Conservation (phyloP, 2,113 vertebrate species). For the Rhinolophus ferrumequinum region DNA sequence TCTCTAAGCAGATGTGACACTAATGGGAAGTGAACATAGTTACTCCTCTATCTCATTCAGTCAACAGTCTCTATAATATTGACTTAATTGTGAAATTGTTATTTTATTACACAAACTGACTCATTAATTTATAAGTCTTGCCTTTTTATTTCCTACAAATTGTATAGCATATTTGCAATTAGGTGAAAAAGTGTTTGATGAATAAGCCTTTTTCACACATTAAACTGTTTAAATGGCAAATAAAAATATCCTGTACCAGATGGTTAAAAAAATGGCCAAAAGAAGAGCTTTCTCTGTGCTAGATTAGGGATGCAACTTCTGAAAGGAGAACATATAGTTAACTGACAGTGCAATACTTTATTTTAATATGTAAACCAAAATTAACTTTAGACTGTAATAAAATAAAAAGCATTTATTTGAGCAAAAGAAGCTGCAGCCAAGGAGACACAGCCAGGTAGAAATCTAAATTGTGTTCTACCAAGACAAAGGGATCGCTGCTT, state of each 20-base stretch:
- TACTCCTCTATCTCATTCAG: constrained; percentile 67
- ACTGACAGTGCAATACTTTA: neutral
- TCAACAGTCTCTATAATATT: constrained; percentile 76
- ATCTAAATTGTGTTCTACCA: neutral
- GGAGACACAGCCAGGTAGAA: neutral
- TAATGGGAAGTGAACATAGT: constrained; percentile 65
- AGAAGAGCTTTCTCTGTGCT: neutral
- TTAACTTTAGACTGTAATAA: neutral
- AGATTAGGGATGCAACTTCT: neutral
- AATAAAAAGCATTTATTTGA: neutral
- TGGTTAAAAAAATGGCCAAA: neutral
- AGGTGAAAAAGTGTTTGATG: constrained; percentile 31
- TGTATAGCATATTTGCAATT: constrained; percentile 62
- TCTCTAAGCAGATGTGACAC: constrained; percentile 86
- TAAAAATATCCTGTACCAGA: neutral
- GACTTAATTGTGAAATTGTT: constrained; percentile 70
- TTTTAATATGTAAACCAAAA: neutral
- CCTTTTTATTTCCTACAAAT: constrained; percentile 66
- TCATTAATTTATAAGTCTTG: constrained; percentile 60
- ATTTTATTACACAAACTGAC: constrained; percentile 61
- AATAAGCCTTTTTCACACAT: neutral
- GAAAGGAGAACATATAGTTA: accelerated
- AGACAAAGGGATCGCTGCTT: neutral
- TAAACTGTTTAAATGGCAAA: neutral
- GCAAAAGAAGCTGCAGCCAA: neutral